phyloP scores from a whole-genome alignment of 2,113 vertebrate species.

The Epinephelus cyanopodus region DNA sequence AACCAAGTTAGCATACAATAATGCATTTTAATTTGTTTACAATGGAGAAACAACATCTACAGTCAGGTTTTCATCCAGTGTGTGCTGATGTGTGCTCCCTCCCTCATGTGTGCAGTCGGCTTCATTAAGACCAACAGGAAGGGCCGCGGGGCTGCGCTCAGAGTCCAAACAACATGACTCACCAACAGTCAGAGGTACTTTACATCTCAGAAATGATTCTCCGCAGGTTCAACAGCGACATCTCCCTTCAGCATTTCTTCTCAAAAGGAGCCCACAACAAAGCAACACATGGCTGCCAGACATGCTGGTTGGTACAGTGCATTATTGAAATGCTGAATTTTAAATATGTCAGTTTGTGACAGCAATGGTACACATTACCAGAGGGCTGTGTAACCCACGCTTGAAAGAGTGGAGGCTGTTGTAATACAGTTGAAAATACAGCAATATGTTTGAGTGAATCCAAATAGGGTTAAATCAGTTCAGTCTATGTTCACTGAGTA shows the following conservation, averaged over 20 bases:
- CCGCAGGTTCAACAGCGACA: slow-evolving; percentile 15
- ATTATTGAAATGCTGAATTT: slow-evolving; percentile 10
- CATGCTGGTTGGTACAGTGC: neutral
- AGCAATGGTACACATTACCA: neutral
- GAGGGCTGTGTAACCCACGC: neutral
- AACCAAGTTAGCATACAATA: slow-evolving; percentile 7
- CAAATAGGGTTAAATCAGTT: neutral
- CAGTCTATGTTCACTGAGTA: neutral
- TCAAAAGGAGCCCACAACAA: neutral
- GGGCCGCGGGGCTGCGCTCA: slow-evolving; percentile 28
- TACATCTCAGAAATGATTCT: slow-evolving; percentile 33
- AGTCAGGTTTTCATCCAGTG: slow-evolving; percentile 27
- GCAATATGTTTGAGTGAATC: neutral
- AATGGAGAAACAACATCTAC: slow-evolving; percentile 5
- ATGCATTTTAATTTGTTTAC: slow-evolving; percentile 49
- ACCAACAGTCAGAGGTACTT: slow-evolving; percentile 29
- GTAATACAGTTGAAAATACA: neutral
- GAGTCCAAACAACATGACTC: slow-evolving; percentile 65
- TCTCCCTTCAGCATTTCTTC: slow-evolving; percentile 20
- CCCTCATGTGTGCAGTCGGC: slow-evolving; percentile 14
- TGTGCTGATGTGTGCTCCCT: slow-evolving; percentile 24
- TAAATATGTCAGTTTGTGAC: slow-evolving; percentile 8
- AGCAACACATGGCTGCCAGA: slow-evolving; percentile 17
- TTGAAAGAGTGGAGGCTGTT: neutral
- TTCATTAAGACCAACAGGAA: slow-evolving; percentile 52